phyloP scores from a whole-genome alignment of 2,888 invertebrate species.

The Melipona beecheii region DNA sequence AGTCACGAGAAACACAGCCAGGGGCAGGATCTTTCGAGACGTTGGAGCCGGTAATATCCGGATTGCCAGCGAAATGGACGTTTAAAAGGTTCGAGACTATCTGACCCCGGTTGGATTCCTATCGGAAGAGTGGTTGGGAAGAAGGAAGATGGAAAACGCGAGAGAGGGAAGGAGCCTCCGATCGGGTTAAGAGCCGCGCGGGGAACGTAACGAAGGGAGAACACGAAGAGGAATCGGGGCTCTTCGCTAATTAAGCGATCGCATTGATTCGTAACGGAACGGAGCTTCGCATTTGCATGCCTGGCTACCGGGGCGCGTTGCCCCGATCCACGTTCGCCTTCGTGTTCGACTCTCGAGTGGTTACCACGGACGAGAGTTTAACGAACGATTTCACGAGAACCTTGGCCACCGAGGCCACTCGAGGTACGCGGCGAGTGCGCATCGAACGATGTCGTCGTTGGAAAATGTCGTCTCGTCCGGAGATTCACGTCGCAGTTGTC shows the following conservation, averaged over 20 bases:
- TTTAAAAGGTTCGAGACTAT: conserved; percentile 68
- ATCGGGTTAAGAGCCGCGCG: conserved; percentile 42
- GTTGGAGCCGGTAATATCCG: conserved; percentile 60
- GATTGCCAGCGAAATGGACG: conserved; percentile 68
- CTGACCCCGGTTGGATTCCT: conserved; percentile 63
- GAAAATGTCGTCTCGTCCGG: conserved; percentile 1
- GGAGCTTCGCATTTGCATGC: conserved; percentile 68
- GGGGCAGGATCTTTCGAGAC: conserved; percentile 56
- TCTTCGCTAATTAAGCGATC: conserved; percentile 75
- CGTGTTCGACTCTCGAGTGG: conserved; percentile 58
- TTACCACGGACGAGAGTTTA: conserved; percentile 52
- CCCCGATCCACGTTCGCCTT: conserved; percentile 56
- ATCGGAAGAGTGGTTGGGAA: conserved; percentile 50
- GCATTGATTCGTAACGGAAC: conserved; percentile 70
- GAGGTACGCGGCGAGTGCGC: conserved; percentile 16
- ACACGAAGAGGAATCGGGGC: conserved; percentile 48
- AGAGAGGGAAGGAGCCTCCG: conserved; percentile 9
- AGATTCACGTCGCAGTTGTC: not conserved
- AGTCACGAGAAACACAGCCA: conserved; percentile 37
- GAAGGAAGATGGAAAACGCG: conserved; percentile 46
- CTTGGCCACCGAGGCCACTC: conserved; percentile 50
- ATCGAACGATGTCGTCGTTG: not conserved
- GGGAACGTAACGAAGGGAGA: conserved; percentile 45
- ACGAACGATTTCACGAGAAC: conserved; percentile 58
- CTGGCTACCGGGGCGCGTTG: conserved; percentile 46